These are phyloP conservation scores for Setipinna tenuifilis DNA, from an alignment of 2,797 vertebrate genomes.

Conservation along the genomic window DNA sequence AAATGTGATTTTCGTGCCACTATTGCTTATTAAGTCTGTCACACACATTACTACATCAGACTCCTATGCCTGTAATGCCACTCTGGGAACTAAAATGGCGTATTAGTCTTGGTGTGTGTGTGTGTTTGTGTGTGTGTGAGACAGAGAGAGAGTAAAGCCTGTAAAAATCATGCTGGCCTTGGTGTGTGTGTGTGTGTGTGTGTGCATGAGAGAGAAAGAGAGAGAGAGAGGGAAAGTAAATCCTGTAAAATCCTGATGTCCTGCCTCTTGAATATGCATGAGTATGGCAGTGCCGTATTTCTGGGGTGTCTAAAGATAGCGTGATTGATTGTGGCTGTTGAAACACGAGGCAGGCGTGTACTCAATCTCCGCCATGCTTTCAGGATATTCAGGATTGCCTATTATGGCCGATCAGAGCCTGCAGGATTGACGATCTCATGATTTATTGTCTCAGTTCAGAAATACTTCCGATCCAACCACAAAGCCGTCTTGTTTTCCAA, in stretches of 20 bases:
- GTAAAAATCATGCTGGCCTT: no score
- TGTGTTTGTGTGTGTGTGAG: not conserved
- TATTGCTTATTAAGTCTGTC: not conserved
- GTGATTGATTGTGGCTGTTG: not conserved
- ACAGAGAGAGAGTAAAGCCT: no score
- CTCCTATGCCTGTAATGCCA: not conserved
- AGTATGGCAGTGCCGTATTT: not conserved
- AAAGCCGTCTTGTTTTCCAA: not conserved
- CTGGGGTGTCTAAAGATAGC: slow-evolving; percentile 7
- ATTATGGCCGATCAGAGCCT: slow-evolving; percentile 9
- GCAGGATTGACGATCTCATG: slow-evolving; percentile 34
- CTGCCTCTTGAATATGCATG: no score
- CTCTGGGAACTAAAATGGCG: not conserved
- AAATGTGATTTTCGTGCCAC: no score
- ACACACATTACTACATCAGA: not conserved
- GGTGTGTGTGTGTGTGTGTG: no score
- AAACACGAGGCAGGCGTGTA: not conserved
- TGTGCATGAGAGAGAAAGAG: no score
- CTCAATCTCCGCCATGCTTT: slow-evolving; percentile 28
- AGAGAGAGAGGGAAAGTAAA: no score
- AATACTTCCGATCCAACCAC: slow-evolving; percentile 36
- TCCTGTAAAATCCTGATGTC: no score
- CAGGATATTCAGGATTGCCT: not conserved
- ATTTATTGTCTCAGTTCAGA: slow-evolving; percentile 33
- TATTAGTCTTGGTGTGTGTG: not conserved